These are phyloP conservation scores for Salticus scenicus DNA, from an alignment of 2,888 invertebrate genomes.

Conservation along the genomic window DNA sequence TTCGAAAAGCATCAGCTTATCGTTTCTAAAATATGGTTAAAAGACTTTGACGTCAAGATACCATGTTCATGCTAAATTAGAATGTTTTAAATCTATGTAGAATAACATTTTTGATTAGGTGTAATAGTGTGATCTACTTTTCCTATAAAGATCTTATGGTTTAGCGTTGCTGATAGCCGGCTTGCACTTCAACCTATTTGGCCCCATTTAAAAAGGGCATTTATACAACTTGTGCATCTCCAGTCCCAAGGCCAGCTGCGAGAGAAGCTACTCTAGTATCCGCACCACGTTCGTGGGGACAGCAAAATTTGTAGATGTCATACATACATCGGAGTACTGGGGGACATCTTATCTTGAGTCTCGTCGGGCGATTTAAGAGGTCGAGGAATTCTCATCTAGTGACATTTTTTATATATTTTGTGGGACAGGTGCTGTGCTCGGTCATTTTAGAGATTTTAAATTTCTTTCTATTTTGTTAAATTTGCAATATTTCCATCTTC, in stretches of 20 bases:
- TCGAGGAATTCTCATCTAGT: not conserved
- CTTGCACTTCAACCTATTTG: slow-evolving; percentile 48
- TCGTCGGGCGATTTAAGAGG: not conserved
- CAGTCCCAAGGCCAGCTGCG: slow-evolving; percentile 60
- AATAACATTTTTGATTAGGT: too few species aligned
- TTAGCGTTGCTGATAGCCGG: too few species aligned
- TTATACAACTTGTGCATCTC: slow-evolving; percentile 31
- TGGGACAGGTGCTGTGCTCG: not conserved
- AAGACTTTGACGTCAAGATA: too few species aligned
- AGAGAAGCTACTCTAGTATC: slow-evolving; percentile 24
- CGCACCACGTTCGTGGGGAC: slow-evolving; percentile 42
- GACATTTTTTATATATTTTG: not conserved
- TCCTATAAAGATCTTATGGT: too few species aligned
- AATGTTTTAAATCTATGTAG: too few species aligned
- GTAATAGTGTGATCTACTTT: too few species aligned
- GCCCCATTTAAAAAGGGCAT: slow-evolving; percentile 53
- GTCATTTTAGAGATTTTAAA: too few species aligned
- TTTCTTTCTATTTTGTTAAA: too few species aligned
- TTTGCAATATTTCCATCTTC: too few species aligned
- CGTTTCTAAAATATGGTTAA: too few species aligned
- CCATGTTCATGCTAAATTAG: too few species aligned
- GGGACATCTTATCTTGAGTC: not conserved
- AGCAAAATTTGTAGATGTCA: slow-evolving; percentile 56
- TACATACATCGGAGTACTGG: slow-evolving; percentile 21
- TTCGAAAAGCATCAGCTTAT: too few species aligned